Evolutionary conservation across 2,113 vertebrate species (phyloP), one percentile per base, ranked within the genome.

Genomic region (Datnioides undecimradiatus): DNA sequence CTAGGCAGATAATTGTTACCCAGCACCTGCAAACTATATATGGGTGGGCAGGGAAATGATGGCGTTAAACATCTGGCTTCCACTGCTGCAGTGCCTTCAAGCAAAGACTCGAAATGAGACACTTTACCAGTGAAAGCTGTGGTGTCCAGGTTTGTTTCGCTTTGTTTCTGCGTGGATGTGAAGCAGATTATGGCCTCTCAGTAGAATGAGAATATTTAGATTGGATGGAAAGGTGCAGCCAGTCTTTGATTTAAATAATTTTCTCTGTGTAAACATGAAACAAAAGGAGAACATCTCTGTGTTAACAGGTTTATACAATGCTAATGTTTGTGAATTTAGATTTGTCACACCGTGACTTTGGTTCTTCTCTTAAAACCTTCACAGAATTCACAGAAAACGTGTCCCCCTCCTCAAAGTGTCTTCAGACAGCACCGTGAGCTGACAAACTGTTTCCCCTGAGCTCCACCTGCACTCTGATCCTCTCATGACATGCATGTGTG

Each of bases 391-490:
- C 13, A 16, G 17, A 51, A 58, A 27, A 43, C 14, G 33, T 48
- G 17, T 59, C 38, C 14, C 3, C 25, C 29, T 60, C 33, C 1
- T 65, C 36, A 76, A 17, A 48, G 25, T 40, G 73, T 66, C 51
- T 65, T 66, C 65, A 52, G 25, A 67, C n/a, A 34, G 21, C 11
- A 43, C 13, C 31, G 9, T n/a, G 40, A 70, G 62, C n/a, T 45
- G 27, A 1, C 19, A 25, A 57, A 34, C 17, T 21, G 58, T n/a
- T 29, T 31, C 33, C 36, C 29, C 46, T 17, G 34, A 62, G 62
- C 27, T 29, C 2, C 63, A 38, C 33, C 51, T 45, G 68, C 66
- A 51, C 54, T 63, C 60, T 68, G 73, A 84, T 81, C 43, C 78
- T 59, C 69, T 66, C 19, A 69, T 21, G 27, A 34, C 60, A 54